phyloP scores from a whole-genome alignment of 2,797 vertebrate species.

The Propithecus perrieri region DNA sequence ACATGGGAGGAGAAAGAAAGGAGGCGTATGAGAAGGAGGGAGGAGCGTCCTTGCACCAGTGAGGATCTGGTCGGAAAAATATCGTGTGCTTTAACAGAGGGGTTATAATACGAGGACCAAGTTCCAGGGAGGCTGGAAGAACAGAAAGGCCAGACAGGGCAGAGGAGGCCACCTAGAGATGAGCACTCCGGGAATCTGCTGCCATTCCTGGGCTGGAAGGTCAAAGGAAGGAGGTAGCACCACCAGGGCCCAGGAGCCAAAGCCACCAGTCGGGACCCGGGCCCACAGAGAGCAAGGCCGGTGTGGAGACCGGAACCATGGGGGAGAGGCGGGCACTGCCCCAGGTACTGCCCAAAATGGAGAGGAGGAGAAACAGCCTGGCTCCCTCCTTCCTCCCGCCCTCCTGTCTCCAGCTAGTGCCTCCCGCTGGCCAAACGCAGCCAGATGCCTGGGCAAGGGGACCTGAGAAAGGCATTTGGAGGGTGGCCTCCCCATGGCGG shows the following conservation, averaged over 20 bases:
- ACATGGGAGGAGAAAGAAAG: background rate
- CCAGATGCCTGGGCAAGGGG: background rate
- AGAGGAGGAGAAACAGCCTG: background rate
- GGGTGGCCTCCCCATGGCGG: background rate
- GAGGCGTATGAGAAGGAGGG: background rate
- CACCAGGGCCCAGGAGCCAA: background rate
- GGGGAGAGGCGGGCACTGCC: background rate
- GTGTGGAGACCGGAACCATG: background rate
- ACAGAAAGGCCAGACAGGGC: background rate
- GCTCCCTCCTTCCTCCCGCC: background rate
- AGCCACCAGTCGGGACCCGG: background rate
- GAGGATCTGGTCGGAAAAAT: background rate
- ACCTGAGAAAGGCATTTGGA: background rate
- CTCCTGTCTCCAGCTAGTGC: background rate
- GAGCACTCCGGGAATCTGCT: background rate
- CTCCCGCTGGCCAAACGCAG: background rate
- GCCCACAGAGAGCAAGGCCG: background rate
- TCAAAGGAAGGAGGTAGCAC: background rate
- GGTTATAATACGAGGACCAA: background rate
- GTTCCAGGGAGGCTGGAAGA: background rate
- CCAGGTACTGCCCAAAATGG: background rate
- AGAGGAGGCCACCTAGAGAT: background rate
- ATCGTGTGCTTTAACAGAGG: background rate
- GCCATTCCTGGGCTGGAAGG: background rate
- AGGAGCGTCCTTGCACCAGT: background rate